phyloP scores from a whole-genome alignment of 1,140 invertebrate species.

The Brachionus manjavacas region DNA sequence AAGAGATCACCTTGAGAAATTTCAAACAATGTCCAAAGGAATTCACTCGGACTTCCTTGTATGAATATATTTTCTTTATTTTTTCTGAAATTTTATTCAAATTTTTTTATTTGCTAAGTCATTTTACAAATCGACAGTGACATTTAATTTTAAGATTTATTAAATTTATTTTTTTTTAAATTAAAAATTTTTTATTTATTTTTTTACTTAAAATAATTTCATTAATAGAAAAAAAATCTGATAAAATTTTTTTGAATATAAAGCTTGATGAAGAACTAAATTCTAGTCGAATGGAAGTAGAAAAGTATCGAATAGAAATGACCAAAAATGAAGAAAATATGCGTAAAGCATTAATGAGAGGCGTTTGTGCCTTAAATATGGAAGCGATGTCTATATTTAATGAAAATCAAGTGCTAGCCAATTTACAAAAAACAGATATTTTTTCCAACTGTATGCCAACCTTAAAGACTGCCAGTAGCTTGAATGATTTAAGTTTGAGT shows the following conservation, averaged over 20 bases:
- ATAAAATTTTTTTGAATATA: neutral
- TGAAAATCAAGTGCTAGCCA: neutral
- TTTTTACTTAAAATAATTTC: too few relatives aligned
- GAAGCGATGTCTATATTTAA: slow-evolving; percentile 56
- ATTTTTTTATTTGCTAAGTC: too few relatives aligned
- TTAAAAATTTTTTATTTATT: too few relatives aligned
- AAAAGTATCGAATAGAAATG: slow-evolving; percentile 46
- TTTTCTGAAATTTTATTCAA: too few relatives aligned
- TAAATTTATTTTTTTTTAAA: too few relatives aligned
- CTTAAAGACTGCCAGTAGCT: neutral
- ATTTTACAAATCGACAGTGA: too few relatives aligned
- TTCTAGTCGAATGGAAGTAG: slow-evolving; percentile 49
- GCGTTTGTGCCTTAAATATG: slow-evolving; percentile 56
- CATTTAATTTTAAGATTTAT: too few relatives aligned
- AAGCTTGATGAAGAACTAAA: slow-evolving; percentile 47
- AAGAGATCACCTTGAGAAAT: too few relatives aligned
- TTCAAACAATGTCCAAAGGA: too few relatives aligned
- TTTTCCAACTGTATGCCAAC: neutral
- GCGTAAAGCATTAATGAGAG: slow-evolving; percentile 57
- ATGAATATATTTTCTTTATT: too few relatives aligned
- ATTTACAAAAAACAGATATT: neutral
- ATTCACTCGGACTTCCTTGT: too few relatives aligned
- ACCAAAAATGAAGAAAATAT: slow-evolving; percentile 49
- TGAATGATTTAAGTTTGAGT: neutral
- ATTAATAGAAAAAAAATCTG: too few relatives aligned